Base-by-base conservation (phyloP, 1,140 invertebrate species). In the Nixonia krombeini region DNA sequence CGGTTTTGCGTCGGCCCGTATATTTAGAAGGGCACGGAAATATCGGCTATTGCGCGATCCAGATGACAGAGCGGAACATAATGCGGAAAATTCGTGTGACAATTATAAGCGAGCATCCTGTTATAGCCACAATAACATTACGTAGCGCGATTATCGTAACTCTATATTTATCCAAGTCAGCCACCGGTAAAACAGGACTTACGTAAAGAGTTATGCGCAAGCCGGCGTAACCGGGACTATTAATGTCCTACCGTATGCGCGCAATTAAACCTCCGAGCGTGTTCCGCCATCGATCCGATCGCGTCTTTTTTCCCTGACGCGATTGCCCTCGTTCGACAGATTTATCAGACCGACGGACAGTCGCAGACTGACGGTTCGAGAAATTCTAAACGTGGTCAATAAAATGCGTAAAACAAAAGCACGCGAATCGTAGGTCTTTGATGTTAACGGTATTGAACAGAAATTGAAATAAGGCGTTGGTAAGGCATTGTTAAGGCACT, bases 101-200 rank as follows among this genome's bases (percentile, higher is more conserved):
- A 52, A 64, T 44, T 50, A 64, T 50, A 70, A 70, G 25, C 59
- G 35, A 69, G 65, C 56, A 70, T 70, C 66, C 59, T 70, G 59
- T 70, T 70, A n/a, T n/a, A 70, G 64, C 59, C 55, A 70, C 66
- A 59, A 64, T 64, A 64, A 69, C 63, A 69, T 63, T 69, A 58
- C 65, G 57, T 52, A 52, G 57, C 47, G 51, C 52, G 57, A 62
- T 69, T 69, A 58, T 69, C 58, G 53, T 12, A 38, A 28, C 46
- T 53, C 66, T 69, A 69, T 69, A 69, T 69, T 69, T 63, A 62
- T 62, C 65, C 13, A 26, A 62, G 57, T 68, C 37, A 40, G 15
- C 47, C 52, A 52, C 52, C 57, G 57, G 56, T 67, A 67, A 67
- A 56, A 52, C 52, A 61, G 51, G n/a, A 67, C 61, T 67, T 67